Evolutionary conservation across 2,113 vertebrate species (phyloP).

Genomic region (Sylvietta virens): DNA sequence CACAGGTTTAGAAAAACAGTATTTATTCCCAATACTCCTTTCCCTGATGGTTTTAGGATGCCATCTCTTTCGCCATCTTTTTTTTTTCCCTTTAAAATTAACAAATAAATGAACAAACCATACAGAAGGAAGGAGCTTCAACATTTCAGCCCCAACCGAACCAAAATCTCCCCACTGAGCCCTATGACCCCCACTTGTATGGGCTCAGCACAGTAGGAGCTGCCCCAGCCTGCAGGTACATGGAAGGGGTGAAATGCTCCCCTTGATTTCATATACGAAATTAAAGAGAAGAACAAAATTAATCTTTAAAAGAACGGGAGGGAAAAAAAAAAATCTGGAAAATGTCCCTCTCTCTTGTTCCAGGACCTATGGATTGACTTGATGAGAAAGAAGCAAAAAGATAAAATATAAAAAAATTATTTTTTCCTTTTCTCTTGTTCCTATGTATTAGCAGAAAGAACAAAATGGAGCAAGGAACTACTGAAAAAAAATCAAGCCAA

Average conservation of each 20-base stretch:
- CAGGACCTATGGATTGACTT: neutral
- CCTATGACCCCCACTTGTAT: rapidly evolving
- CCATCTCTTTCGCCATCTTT: neutral
- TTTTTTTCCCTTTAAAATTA: neutral
- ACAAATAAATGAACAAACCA: neutral
- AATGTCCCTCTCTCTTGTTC: neutral
- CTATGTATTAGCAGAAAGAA: neutral
- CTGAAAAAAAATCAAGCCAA: neutral
- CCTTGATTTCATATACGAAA: neutral
- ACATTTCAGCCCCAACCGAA: neutral
- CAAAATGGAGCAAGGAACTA: neutral
- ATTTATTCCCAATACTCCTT: neutral
- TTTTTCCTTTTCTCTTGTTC: neutral
- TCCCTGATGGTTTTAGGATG: neutral
- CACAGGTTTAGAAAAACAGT: neutral
- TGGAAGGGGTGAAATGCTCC: neutral
- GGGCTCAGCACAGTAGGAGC: neutral
- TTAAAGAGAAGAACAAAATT: neutral
- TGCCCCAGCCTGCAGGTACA: neutral
- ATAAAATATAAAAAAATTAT: neutral
- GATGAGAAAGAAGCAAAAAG: neutral
- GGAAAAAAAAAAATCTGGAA: rapidly evolving
- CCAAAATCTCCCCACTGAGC: neutral
- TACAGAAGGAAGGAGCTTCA: neutral
- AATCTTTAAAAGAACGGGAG: neutral